Evolutionary conservation across 2,888 invertebrate species (phyloP).

Genomic region (Eupithecia abbreviata): DNA sequence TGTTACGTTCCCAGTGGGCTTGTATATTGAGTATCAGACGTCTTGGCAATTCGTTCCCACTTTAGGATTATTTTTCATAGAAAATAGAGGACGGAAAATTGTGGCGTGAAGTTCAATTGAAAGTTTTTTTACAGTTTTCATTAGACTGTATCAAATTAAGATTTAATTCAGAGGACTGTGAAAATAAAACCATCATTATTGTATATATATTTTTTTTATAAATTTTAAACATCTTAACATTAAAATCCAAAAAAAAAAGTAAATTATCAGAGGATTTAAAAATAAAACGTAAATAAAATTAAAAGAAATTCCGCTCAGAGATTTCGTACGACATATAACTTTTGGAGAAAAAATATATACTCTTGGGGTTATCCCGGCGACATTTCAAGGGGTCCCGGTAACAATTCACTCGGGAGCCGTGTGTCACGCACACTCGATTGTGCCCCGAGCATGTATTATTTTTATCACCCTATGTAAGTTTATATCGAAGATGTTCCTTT

Average conservation of each 20-base stretch:
- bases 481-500: background rate
- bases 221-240: too few relatives aligned
- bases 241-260: background rate
- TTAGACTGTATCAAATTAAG: background rate
- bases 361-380: slow-evolving; percentile 70
- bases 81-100: slow-evolving; percentile 42
- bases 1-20: slow-evolving; percentile 56
- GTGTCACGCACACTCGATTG: slow-evolving; percentile 70
- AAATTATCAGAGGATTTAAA: background rate
- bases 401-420: slow-evolving; percentile 67
- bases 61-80: slow-evolving; percentile 54
- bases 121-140: background rate
- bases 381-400: slow-evolving; percentile 70
- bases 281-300: slow-evolving; percentile 6
- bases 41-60: slow-evolving; percentile 60
- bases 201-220: background rate
- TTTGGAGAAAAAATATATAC: slow-evolving; percentile 69
- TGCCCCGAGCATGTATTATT: slow-evolving; percentile 63
- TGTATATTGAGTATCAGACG: slow-evolving; percentile 63
- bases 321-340: slow-evolving; percentile 51
- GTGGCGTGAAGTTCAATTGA: background rate
- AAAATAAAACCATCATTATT: background rate
- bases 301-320: slow-evolving; percentile 21
- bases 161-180: background rate
- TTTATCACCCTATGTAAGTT: slow-evolving; percentile 57